phyloP scores from a whole-genome alignment of 2,888 invertebrate species.

The Nudaria mundana region DNA sequence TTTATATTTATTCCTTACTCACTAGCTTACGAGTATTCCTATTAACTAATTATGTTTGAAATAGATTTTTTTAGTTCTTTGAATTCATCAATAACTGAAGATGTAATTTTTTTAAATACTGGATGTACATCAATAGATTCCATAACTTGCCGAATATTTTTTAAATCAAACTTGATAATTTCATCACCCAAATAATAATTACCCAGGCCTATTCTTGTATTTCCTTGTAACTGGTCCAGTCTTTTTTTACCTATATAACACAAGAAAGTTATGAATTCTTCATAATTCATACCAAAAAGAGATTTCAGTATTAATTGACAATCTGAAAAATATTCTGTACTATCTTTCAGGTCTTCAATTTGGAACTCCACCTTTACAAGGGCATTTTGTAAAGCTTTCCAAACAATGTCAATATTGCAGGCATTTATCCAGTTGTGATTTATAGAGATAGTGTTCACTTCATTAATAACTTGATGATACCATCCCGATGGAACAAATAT shows the following conservation, averaged over 20 bases:
- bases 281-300: slow-evolving; percentile 88
- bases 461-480: slow-evolving; percentile 98
- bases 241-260: slow-evolving; percentile 83
- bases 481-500: slow-evolving; percentile 98
- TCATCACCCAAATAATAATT: slow-evolving; percentile 59
- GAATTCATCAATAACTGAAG: too few species aligned
- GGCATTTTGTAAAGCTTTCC: slow-evolving; percentile 84
- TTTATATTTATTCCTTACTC: too few species aligned
- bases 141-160: slow-evolving; percentile 51
- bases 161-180: slow-evolving; percentile 64
- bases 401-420: slow-evolving; percentile 89
- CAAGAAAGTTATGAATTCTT: slow-evolving; percentile 85
- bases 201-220: slow-evolving; percentile 55
- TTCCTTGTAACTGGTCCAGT: slow-evolving; percentile 63
- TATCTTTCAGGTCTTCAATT: slow-evolving; percentile 88
- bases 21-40: too few species aligned
- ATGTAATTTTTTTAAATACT: too few species aligned
- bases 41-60: too few species aligned
- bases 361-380: slow-evolving; percentile 87
- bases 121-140: slow-evolving; percentile 43
- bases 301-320: slow-evolving; percentile 91
- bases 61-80: too few species aligned
- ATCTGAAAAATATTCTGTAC: slow-evolving; percentile 85
- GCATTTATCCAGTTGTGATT: slow-evolving; percentile 99
- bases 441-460: slow-evolving; percentile 95